Evolutionary conservation across 2,113 vertebrate genomes (phyloP), one percentile per base, ranked within the genome.

Genomic region (Barbus barbus): DNA sequence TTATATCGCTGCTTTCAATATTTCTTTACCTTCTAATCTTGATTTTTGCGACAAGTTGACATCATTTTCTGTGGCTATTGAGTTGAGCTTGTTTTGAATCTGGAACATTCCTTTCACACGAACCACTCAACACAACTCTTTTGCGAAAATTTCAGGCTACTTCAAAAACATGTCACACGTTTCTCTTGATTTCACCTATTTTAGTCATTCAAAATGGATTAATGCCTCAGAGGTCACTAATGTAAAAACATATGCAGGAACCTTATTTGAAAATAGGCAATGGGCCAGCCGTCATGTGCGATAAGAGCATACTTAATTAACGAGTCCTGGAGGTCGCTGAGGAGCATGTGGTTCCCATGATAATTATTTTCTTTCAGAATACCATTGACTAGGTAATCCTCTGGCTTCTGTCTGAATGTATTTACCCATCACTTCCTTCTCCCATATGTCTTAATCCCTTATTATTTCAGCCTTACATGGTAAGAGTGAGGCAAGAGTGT

Each of bases 391-490:
- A 65, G 69, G 44, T 86, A 83, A 81, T 86, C 86, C 72, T 65
- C 60, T 22, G 22, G 20, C 72, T 51, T 69, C 36, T 20, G 58
- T 48, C 18, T 38, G 31, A 73, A 65, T 14, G 28, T 81, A 83
- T 82, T 77, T 74, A 86, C 84, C 85, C 80, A 26, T 46, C 22
- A 56, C 83, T 78, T 88, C 61, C 67, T 26, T 9, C 71, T 75
- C 79, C 83, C 61, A 75, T 65, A n/a, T 48, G 44, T 71, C 26
- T 72, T 85, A 86, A 88, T 91, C 87, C 86, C 28, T 90, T 86
- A 79, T 86, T 88, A 82, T 86, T 20, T 14, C 82, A 44, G 41
- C 51, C 80, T 58, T 86, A 18, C 9, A 53, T 89, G 86, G 88
- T 90, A 82, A 28, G 1, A 58, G 69, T 79, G 13, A 18, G 13